A percentile compares a stretch with the other conserved stretches of the same genome.
phyloP scores from a whole-genome alignment of 2,888 invertebrate species.

The Phragmatobia fuliginosa region DNA sequence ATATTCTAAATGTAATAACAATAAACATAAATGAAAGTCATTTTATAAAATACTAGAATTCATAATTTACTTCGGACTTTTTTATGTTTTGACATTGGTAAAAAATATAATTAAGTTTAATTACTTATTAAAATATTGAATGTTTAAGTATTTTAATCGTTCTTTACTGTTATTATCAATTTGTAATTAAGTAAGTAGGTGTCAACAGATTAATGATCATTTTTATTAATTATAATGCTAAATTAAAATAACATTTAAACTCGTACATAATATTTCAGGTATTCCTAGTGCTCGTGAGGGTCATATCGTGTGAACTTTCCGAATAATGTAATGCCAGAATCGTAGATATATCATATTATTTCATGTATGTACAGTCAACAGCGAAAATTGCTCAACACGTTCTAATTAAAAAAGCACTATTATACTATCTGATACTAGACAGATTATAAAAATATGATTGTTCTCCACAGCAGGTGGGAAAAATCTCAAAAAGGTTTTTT shows the following conservation, averaged over 20 bases:
- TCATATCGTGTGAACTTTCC: conserved; percentile 9
- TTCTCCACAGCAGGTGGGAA: not conserved
- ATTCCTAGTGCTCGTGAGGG: not conserved
- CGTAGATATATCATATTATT: conserved; percentile 5
- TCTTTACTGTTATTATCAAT: not conserved
- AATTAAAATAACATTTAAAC: not conserved
- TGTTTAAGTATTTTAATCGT: not conserved
- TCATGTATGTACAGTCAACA: conserved; percentile 9
- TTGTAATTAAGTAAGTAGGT: not conserved
- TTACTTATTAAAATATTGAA: not conserved
- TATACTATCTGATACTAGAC: not conserved
- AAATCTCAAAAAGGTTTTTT: not conserved
- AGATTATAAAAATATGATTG: not conserved
- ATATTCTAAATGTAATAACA: not conserved
- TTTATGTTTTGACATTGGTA: not conserved
- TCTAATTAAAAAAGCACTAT: conserved; percentile 29
- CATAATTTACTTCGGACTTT: not conserved
- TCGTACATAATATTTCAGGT: not conserved
- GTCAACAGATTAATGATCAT: not conserved
- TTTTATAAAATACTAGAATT: not conserved
- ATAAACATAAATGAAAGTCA: not conserved
- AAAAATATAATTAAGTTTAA: not conserved
- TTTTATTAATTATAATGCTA: not conserved
- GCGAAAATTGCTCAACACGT: conserved; percentile 21
- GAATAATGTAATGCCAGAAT: not conserved